phyloP scores from a whole-genome alignment of 2,113 vertebrate species.

The Theristicus caerulescens region DNA sequence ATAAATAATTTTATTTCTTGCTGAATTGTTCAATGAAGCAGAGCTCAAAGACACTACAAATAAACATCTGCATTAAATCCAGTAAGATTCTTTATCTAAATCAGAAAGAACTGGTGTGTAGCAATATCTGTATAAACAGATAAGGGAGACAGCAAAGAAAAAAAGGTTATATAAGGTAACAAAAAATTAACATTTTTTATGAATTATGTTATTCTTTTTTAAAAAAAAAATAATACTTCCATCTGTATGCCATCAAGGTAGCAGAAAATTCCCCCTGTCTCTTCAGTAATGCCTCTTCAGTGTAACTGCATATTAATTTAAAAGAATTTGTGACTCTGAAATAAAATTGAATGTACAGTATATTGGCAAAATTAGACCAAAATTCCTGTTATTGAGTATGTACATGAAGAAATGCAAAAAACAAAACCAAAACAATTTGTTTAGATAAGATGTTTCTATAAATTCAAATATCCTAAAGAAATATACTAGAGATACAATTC shows the following conservation, averaged over 20 bases:
- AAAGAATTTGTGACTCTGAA: neutral
- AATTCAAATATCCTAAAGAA: neutral
- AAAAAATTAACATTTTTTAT: neutral
- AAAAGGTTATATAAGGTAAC: neutral
- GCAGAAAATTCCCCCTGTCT: neutral
- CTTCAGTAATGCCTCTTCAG: neutral
- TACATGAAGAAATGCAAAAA: neutral
- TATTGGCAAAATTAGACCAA: neutral
- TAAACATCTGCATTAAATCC: neutral
- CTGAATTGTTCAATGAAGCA: neutral
- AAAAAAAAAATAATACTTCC: neutral
- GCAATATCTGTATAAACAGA: neutral
- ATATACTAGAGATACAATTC: neutral
- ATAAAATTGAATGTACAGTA: neutral
- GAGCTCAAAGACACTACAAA: neutral
- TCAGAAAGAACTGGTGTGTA: neutral
- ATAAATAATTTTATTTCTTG: neutral
- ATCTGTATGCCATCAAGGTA: neutral
- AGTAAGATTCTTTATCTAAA: neutral
- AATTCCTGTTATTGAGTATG: neutral
- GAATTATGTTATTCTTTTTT: neutral
- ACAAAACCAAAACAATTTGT: rapidly evolving
- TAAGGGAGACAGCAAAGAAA: neutral
- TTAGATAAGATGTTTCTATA: neutral
- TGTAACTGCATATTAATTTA: neutral